phyloP scores from a whole-genome alignment of 2,888 invertebrate species.

The Nephrotoma guestfalica region DNA sequence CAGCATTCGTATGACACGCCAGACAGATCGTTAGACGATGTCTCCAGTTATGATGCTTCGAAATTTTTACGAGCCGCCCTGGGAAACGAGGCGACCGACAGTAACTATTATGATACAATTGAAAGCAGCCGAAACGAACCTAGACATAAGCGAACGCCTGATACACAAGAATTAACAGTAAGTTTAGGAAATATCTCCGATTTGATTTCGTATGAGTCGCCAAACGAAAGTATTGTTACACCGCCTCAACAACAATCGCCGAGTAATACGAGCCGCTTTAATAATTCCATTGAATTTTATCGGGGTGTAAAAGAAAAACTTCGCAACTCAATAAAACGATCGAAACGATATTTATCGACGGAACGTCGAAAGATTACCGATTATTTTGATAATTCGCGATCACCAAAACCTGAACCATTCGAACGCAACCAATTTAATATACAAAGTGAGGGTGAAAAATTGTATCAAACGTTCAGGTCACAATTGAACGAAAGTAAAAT shows the following conservation, averaged over 20 bases:
- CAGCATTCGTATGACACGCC: not conserved
- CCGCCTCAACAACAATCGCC: not conserved
- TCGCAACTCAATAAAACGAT: conserved; percentile 25
- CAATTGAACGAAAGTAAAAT: conserved; percentile 8
- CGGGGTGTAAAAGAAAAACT: conserved; percentile 23
- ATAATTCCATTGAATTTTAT: conserved; percentile 18
- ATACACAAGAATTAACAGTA: not conserved
- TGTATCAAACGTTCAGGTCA: not conserved
- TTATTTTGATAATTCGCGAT: conserved; percentile 12
- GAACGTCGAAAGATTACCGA: conserved; percentile 21
- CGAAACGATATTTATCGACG: conserved; percentile 21
- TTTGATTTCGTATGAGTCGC: not conserved
- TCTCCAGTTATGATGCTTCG: conserved; percentile 5
- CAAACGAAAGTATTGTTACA: not conserved
- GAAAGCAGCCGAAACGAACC: not conserved
- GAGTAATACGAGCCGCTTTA: not conserved
- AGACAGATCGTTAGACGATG: not conserved
- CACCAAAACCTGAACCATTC: not conserved
- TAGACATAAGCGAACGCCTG: not conserved
- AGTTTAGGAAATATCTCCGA: not conserved
- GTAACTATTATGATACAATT: not conserved
- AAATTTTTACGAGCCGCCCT: conserved; percentile 4
- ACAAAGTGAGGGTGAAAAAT: not conserved
- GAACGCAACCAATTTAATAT: not conserved
- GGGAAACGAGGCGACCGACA: not conserved